Base-by-base conservation (phyloP, 2,113 vertebrate species). In the Uropsilus gracilis region DNA sequence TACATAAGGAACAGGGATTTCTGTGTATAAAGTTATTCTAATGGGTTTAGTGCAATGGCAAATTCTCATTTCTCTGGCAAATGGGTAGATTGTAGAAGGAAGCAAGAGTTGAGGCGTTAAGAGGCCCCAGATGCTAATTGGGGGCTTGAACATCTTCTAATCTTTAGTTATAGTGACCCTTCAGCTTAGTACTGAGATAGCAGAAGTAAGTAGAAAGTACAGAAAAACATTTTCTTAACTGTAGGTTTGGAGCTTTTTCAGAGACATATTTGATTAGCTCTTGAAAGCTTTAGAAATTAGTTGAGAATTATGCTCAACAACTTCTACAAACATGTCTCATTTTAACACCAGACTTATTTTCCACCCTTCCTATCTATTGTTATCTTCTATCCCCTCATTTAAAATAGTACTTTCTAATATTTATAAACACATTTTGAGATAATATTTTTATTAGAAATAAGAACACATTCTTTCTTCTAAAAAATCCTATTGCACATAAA, bases 391-490 rank as follows among this genome's bases (percentile, higher is more conserved):
- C 24, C 48, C 6, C 8, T 84, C 34, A 18, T 87, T 26, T 53
- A 73, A 90, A 78, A 66, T 26, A 66, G 10, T 1, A 84, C 30
- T 91, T 68, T 87, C 64, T 64, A 3, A 78, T 80, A 10, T 72
- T 80, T 34, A 61, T n/a, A 44, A 37, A 8, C 28, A 82, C 10
- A 72, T 57, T 72, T 90, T 64, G 16, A 71, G 75, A 81, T 92
- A 68, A 68, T 16, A 32, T 24, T 5, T 64, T 90, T 90, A 91
- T 88, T 73, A 91, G 77, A 64, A 94, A 83, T 73, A 73, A 24
- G 9, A 55, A 20, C 37, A 78, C 13, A 24, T 39, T 77, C 63
- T 84, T 81, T 69, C 22, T 71, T 72, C 42, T 86, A 39, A 88
- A 81, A 89, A 72, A 28, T 20, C 30, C n/a, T 10, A 42, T 20